Evolutionary conservation across 2,113 vertebrate genomes (phyloP).

Genomic region (Hippocampus abdominalis): DNA sequence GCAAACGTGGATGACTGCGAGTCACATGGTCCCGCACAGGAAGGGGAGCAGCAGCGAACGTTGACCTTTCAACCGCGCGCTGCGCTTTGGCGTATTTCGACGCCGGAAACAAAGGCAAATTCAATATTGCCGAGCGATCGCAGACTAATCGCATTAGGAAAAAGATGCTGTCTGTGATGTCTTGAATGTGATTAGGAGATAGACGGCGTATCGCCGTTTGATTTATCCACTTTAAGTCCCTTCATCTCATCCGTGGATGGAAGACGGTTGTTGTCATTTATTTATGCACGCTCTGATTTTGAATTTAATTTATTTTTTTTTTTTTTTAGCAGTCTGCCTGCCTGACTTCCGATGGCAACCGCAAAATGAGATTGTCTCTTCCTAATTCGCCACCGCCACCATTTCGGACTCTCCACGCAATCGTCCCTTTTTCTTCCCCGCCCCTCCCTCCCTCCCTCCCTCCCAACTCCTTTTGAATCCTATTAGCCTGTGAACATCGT

Average conservation of each 20-base stretch:
- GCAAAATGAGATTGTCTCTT: neutral
- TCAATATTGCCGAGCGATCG: slow-evolving; percentile 10
- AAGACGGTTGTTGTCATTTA: neutral
- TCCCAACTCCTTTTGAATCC: slow-evolving; percentile 73
- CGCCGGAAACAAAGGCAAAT: slow-evolving; percentile 18
- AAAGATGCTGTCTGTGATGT: slow-evolving; percentile 10
- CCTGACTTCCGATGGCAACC: neutral
- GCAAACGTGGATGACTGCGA: slow-evolving; percentile 15
- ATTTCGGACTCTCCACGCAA: slow-evolving; percentile 39
- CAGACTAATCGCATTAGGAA: slow-evolving; percentile 29
- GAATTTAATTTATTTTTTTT: neutral
- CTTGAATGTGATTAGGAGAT: slow-evolving; percentile 38
- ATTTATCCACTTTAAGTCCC: slow-evolving; percentile 17
- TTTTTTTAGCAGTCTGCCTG: neutral
- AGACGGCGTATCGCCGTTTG: slow-evolving; percentile 25
- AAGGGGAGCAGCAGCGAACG: neutral
- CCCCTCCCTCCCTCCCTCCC: neutral
- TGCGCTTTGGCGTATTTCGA: neutral
- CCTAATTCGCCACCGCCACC: slow-evolving; percentile 38
- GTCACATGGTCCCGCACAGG: slow-evolving; percentile 4
- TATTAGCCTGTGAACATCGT: slow-evolving; percentile 87
- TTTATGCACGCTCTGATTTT: neutral
- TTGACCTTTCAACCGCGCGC: neutral
- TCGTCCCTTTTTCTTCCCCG: slow-evolving; percentile 55
- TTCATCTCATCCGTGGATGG: slow-evolving; percentile 8